Percentiles rank a stretch among this genome's conserved stretches.
phyloP scores from a whole-genome alignment of 2,113 vertebrate genomes.

The Eonycteris spelaea region DNA sequence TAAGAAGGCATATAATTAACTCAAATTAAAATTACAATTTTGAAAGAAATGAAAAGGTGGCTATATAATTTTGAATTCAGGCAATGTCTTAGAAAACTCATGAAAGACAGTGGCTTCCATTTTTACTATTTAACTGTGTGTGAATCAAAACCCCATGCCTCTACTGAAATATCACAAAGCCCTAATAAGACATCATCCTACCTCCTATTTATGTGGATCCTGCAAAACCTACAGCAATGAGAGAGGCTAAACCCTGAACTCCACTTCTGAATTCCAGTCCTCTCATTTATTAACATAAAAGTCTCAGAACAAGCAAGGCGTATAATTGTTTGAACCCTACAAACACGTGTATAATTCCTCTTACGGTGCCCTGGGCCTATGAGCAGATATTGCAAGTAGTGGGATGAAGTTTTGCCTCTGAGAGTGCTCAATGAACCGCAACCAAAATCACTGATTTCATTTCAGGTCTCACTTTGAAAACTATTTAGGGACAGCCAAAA shows the following conservation, averaged over 20 bases:
- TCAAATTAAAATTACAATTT: neutral
- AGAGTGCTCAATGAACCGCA: neutral
- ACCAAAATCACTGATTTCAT: neutral
- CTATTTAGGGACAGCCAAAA: neutral
- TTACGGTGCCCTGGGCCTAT: neutral
- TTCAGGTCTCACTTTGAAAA: neutral
- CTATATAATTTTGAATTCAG: neutral
- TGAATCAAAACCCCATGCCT: neutral
- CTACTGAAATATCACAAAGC: neutral
- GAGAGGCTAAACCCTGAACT: neutral
- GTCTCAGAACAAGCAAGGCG: neutral
- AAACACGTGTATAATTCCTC: neutral
- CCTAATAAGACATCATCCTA: neutral
- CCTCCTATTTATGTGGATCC: neutral
- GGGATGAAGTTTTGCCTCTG: neutral
- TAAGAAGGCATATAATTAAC: neutral
- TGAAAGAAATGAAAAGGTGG: neutral
- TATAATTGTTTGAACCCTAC: fast-evolving
- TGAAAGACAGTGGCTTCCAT: neutral
- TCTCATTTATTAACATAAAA: neutral
- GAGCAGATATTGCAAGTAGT: neutral
- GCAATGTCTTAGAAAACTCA: neutral
- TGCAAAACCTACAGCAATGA: neutral
- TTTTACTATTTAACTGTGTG: neutral
- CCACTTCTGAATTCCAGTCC: neutral